phyloP scores from a whole-genome alignment of 2,888 invertebrate species.

The Chloroclystis v-ata region DNA sequence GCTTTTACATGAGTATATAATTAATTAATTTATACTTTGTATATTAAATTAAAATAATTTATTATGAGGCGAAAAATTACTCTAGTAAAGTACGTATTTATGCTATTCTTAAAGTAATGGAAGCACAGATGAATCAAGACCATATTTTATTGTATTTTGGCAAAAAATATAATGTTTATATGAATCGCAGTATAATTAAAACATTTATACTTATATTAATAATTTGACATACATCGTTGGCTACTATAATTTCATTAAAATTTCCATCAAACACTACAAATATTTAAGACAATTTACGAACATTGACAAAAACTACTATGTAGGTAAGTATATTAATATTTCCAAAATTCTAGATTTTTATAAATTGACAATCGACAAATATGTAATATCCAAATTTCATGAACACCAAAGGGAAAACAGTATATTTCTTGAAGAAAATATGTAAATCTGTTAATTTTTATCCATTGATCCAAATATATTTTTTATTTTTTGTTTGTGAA shows the following conservation, averaged over 20 bases:
- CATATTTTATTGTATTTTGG: slow-evolving; percentile 1
- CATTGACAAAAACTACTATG: slow-evolving; percentile 25
- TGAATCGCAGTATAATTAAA: background rate
- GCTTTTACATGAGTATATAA: background rate
- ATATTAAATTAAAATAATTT: slow-evolving; percentile 1
- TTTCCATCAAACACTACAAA: slow-evolving; percentile 25
- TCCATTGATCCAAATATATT: background rate
- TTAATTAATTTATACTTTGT: background rate
- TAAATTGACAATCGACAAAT: slow-evolving; percentile 27
- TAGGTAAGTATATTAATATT: slow-evolving; percentile 7
- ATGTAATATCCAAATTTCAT: background rate
- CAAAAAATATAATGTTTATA: background rate
- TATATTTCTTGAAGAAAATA: slow-evolving; percentile 6
- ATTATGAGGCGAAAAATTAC: slow-evolving; percentile 8
- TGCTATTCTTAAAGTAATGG: slow-evolving; percentile 19
- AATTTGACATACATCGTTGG: slow-evolving; percentile 14
- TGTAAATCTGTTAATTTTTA: background rate
- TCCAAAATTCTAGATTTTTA: slow-evolving; percentile 32
- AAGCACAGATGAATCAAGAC: slow-evolving; percentile 12
- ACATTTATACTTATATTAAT: slow-evolving; percentile 2
- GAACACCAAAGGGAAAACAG: background rate
- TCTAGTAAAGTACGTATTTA: slow-evolving; percentile 15
- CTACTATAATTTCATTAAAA: slow-evolving; percentile 10
- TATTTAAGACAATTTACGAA: slow-evolving; percentile 35
- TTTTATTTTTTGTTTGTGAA: slow-evolving; percentile 10